Conservation (phyloP, 2,888 invertebrate species). For the Microdon myrmicae region DNA sequence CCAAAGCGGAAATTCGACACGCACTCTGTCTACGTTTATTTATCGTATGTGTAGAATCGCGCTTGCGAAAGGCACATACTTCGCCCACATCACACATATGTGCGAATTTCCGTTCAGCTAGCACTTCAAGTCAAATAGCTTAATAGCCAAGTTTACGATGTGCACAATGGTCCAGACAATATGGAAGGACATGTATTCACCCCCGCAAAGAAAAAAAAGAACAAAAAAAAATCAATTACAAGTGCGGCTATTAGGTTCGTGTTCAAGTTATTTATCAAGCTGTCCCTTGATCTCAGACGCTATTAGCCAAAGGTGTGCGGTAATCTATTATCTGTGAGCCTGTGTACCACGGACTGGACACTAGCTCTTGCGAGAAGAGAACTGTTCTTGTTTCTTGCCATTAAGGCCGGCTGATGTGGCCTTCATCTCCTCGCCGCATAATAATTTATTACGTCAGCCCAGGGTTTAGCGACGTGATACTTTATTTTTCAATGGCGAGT, state of each 20-base stretch:
- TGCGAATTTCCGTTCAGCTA: no score
- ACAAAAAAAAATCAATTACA: conserved; percentile 49
- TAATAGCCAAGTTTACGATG: no score
- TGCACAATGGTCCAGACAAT: no score
- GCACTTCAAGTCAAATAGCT: no score
- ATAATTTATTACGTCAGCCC: conserved; percentile 33
- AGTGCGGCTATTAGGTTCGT: conserved; percentile 41
- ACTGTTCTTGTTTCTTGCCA: conserved; percentile 20
- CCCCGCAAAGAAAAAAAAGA: conserved; percentile 40
- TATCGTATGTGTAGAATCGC: no score
- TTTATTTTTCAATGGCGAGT: no score
- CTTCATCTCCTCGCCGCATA: conserved; percentile 22
- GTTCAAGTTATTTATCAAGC: conserved; percentile 42
- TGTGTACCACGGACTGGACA: conserved; percentile 14
- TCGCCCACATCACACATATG: no score
- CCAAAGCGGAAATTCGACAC: no score
- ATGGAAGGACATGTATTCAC: conserved; percentile 33
- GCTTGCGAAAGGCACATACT: no score
- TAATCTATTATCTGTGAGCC: conserved; percentile 42
- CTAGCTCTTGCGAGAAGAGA: conserved; percentile 16
- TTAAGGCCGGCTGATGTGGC: conserved; percentile 15
- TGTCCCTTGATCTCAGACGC: conserved; percentile 39
- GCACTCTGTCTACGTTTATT: no score
- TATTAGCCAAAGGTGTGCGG: conserved; percentile 45
- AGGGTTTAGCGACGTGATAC: background rate